Evolutionary conservation across 2,797 vertebrate species (phyloP), one percentile per base, ranked within the genome.

Genomic region (Zalophus californianus): DNA sequence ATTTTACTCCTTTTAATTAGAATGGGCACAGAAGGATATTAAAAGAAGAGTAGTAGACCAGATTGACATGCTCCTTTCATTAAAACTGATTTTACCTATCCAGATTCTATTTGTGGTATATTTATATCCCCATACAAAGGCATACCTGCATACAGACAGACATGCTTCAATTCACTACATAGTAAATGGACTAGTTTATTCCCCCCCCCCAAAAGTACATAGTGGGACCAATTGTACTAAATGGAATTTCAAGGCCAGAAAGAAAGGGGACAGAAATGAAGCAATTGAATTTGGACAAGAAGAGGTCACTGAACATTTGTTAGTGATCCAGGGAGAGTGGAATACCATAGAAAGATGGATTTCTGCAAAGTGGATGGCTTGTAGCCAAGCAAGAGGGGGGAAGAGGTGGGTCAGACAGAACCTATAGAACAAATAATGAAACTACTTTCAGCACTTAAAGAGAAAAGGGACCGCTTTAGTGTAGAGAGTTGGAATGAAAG

Each of bases 231-330:
- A 89, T 20, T 38, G 7, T 68, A 79, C 44, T 79, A 94, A 95
- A 79, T 27, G 15, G 15, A 50, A 3, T 83, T 78, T 94, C 64
- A 87, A 54, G 32, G 15, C 75, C 16, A 87, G 13, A 91, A 92
- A 73, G 52, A 78, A 48, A 14, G 25, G 94, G 15, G 52, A 50
- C 12, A 96, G 21, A 94, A 92, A 94, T 77, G n/a, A 85, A 94
- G 10, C 18, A 20, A 94, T 1, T 75, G 27, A n/a, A 62, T 90
- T 54, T 96, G 72, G 44, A 66, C 25, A 90, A 87, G 56, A 90
- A 78, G 7, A 56, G 2, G 27, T 70, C 66, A 93, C 16, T 44
- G 14, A 87, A 72, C 9, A 86, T 88, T 52, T 86, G 70, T 60
- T 86, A 75, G 18, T n/a, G 15, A 77, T 60, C 6, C 54, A 62